phyloP scores from a whole-genome alignment of 2,888 invertebrate genomes.

The Philereme transversata region DNA sequence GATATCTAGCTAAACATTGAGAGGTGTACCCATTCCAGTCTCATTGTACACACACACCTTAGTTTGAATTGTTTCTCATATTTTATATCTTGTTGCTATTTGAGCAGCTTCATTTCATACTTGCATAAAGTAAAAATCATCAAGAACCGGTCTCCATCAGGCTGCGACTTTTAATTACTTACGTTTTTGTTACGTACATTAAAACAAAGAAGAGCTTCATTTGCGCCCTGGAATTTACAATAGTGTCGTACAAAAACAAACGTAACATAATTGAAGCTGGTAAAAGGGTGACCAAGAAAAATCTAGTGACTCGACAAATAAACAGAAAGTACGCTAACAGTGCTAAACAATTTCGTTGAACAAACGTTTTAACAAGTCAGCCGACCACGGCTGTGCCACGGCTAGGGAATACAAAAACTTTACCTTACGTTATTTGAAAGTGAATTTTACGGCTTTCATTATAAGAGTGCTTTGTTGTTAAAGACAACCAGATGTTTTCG shows the following conservation, averaged over 20 bases:
- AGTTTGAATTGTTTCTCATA: not conserved
- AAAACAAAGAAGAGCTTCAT: not conserved
- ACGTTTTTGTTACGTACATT: slow-evolving; percentile 5
- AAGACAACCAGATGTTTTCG: slow-evolving; percentile 67
- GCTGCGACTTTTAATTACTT: slow-evolving; percentile 3
- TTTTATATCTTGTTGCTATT: not conserved
- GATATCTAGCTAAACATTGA: too few species aligned
- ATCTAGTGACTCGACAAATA: slow-evolving; percentile 31
- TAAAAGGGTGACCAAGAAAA: too few species aligned
- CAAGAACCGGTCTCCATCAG: not conserved
- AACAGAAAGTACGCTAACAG: slow-evolving; percentile 52
- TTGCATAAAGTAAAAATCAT: not conserved
- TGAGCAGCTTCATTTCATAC: not conserved
- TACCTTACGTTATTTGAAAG: slow-evolving; percentile 38
- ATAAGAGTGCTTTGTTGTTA: slow-evolving; percentile 45
- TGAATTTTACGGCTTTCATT: slow-evolving; percentile 38
- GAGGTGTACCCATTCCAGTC: not conserved
- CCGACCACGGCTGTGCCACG: slow-evolving; percentile 53
- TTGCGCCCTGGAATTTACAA: slow-evolving; percentile 17
- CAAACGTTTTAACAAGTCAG: slow-evolving; percentile 61
- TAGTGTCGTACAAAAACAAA: slow-evolving; percentile 18
- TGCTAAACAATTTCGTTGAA: slow-evolving; percentile 59
- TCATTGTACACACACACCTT: not conserved
- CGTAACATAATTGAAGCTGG: too few species aligned
- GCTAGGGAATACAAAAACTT: slow-evolving; percentile 31